Percentiles rank a stretch among this genome's conserved stretches.
phyloP scores from a whole-genome alignment of 2,797 vertebrate species.

The Clarias pachynema region DNA sequence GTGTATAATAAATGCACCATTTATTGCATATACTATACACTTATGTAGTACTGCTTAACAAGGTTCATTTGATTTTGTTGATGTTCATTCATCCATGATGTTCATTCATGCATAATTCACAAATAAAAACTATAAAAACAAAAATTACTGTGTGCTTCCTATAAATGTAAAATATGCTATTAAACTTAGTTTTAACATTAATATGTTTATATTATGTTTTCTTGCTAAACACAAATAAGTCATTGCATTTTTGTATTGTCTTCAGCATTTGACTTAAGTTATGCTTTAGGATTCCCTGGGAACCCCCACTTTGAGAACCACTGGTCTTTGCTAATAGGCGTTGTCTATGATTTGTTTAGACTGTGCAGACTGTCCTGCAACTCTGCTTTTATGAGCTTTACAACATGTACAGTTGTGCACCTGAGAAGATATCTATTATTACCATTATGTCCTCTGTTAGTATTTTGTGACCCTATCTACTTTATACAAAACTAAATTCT shows the following conservation, averaged over 20 bases:
- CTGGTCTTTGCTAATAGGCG: neutral
- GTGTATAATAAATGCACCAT: neutral
- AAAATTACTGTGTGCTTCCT: neutral
- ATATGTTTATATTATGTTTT: neutral
- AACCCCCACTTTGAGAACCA: neutral
- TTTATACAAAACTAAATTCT: neutral
- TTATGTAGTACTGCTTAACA: neutral
- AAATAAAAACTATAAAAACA: neutral
- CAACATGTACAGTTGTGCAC: neutral
- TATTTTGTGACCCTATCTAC: neutral
- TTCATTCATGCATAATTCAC: neutral
- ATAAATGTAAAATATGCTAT: neutral
- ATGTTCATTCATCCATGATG: neutral
- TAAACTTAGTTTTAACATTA: neutral
- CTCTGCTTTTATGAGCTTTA: neutral
- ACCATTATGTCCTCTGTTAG: neutral
- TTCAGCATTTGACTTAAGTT: neutral
- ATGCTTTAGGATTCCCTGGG: neutral
- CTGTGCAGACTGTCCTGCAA: neutral
- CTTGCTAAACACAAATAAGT: neutral
- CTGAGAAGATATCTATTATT: neutral
- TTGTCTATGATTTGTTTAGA: no score
- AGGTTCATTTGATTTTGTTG: neutral
- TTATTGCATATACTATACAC: neutral
- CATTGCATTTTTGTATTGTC: neutral